phyloP scores from a whole-genome alignment of 2,113 vertebrate species.

The Cyphomyrus plagiostoma region DNA sequence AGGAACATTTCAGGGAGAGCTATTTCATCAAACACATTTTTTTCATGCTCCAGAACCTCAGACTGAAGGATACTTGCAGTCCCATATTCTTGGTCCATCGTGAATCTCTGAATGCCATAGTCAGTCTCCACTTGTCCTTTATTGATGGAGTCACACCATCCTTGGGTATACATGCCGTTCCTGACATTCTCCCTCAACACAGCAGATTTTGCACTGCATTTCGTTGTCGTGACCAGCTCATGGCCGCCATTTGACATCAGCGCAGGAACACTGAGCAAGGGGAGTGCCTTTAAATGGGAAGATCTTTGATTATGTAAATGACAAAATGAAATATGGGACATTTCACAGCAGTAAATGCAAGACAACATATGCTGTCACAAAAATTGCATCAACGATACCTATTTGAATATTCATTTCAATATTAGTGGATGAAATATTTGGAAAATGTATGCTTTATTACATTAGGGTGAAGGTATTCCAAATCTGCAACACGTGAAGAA shows the following conservation, averaged over 20 bases:
- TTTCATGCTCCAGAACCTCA: slow-evolving; percentile 18
- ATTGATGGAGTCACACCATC: neutral
- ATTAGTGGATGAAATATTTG: neutral
- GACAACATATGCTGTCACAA: neutral
- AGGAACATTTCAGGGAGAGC: slow-evolving; percentile 45
- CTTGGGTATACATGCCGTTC: neutral
- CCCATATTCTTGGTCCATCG: neutral
- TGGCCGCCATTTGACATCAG: neutral
- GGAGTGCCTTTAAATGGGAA: slow-evolving; percentile 43
- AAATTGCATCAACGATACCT: neutral
- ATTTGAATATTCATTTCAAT: neutral
- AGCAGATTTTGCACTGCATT: neutral
- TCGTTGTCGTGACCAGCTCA: neutral
- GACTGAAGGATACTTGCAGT: neutral
- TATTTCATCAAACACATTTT: slow-evolving; percentile 36
- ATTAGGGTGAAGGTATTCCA: neutral
- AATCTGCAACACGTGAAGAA: neutral
- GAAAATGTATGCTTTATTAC: neutral
- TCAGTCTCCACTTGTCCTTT: neutral
- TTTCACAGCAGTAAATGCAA: neutral
- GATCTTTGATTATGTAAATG: neutral
- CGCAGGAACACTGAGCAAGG: slow-evolving; percentile 35
- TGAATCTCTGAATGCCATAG: neutral
- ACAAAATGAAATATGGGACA: neutral
- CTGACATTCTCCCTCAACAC: neutral